Evolutionary conservation across 2,888 invertebrate species (phyloP).

Genomic region (Leucoma salicis): DNA sequence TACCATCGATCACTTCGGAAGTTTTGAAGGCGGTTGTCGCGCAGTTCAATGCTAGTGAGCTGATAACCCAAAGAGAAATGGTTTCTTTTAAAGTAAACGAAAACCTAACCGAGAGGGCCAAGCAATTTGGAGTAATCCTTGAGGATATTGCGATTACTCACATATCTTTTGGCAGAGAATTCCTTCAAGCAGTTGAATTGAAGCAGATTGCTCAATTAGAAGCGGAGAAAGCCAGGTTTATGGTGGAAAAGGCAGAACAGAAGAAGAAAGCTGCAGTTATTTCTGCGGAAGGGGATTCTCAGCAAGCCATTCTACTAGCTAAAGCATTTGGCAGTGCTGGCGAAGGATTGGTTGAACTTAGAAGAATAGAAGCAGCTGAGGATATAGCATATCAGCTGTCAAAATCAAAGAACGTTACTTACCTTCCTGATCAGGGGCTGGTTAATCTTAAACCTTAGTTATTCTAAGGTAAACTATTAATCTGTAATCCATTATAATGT

Average conservation of each 20-base stretch:
- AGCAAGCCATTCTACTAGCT: constrained; percentile 92
- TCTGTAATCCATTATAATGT: neutral
- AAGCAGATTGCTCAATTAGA: constrained; percentile 99
- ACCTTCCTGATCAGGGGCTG: constrained; percentile 91
- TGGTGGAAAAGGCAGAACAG: constrained; percentile 98
- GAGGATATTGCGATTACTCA: constrained; percentile 30
- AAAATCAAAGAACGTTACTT: constrained; percentile 92
- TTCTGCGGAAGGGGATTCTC: constrained; percentile 96
- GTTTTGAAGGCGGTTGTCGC: constrained; percentile 97
- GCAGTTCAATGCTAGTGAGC: constrained; percentile 97
- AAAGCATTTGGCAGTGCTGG: constrained; percentile 94
- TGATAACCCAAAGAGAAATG: constrained; percentile 96
- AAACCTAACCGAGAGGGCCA: constrained; percentile 24
- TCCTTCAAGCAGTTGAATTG: constrained; percentile 96
- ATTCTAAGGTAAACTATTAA: constrained; percentile 9
- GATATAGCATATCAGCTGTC: constrained; percentile 96
- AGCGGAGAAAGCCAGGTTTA: constrained; percentile 95
- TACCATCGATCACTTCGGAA: constrained; percentile 98
- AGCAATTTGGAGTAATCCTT: constrained; percentile 25
- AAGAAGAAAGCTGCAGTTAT: constrained; percentile 92
- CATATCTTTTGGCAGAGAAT: constrained; percentile 83
- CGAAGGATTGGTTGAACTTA: constrained; percentile 95
- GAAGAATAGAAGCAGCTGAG: constrained; percentile 97
- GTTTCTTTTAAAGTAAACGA: constrained; percentile 38
- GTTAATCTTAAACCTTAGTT: constrained; percentile 65